These are phyloP conservation scores for Parasteatoda lunata DNA, from an alignment of 2,888 invertebrate species.

Conservation along the genomic window DNA sequence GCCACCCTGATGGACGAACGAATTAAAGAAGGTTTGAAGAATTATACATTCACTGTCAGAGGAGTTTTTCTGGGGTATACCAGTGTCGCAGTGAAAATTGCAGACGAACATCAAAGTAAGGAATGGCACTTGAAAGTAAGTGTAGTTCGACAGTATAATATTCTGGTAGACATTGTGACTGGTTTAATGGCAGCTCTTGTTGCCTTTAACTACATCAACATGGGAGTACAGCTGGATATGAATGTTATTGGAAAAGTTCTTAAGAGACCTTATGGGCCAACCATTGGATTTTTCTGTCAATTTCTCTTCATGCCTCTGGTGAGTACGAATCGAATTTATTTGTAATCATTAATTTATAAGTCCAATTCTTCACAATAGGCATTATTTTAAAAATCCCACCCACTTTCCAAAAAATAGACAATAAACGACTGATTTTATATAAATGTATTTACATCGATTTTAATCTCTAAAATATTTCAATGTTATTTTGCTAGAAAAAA, in stretches of 20 bases:
- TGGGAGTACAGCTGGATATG: slow-evolving; percentile 76
- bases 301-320: slow-evolving; percentile 78
- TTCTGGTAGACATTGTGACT: slow-evolving; percentile 72
- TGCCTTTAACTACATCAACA: slow-evolving; percentile 74
- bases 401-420: no score
- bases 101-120: slow-evolving; percentile 21
- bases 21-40: slow-evolving; percentile 34
- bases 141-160: slow-evolving; percentile 50
- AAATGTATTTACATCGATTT: no score
- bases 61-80: slow-evolving; percentile 64
- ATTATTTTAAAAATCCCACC: no score
- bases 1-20: slow-evolving; percentile 13
- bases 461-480: no score
- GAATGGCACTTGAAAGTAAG: slow-evolving; percentile 41
- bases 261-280: slow-evolving; percentile 76
- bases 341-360: no score
- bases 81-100: slow-evolving; percentile 45
- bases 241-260: slow-evolving; percentile 74
- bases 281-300: slow-evolving; percentile 76
- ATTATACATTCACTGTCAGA: slow-evolving; percentile 74
- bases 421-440: no score
- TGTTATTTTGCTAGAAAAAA: no score
- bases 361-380: no score
- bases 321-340: slow-evolving; percentile 69
- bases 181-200: slow-evolving; percentile 73